These are phyloP conservation scores for Nemoura dubitans DNA, from an alignment of 2,888 invertebrate genomes.

Conservation along the genomic window DNA sequence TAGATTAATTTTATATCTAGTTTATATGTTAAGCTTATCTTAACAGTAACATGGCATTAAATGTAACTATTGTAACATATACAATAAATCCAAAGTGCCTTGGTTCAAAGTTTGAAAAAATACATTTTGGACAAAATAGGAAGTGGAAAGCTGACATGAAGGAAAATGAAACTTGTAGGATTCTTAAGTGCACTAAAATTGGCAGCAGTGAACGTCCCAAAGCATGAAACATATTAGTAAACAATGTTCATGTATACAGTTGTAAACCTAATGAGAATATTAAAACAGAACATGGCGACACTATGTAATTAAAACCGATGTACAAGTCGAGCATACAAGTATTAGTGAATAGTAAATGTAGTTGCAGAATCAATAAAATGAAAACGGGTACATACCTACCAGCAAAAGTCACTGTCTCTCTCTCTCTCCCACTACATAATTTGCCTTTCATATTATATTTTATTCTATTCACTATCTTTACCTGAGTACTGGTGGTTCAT, in stretches of 20 bases:
- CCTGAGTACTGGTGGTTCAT: neutral
- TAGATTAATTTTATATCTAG: slow-evolving; percentile 47
- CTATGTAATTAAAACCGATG: slow-evolving; percentile 15
- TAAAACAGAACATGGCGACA: slow-evolving; percentile 51
- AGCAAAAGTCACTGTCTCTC: neutral
- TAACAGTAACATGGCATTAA: slow-evolving; percentile 40
- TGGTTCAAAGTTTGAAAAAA: slow-evolving; percentile 13
- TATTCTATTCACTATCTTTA: neutral
- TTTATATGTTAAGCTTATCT: slow-evolving; percentile 44
- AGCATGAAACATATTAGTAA: slow-evolving; percentile 53
- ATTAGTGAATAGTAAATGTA: slow-evolving; percentile 36
- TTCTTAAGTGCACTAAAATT: slow-evolving; percentile 49
- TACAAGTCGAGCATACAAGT: slow-evolving; percentile 49
- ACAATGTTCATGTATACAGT: slow-evolving; percentile 47
- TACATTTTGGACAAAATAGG: slow-evolving; percentile 26
- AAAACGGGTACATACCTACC: slow-evolving; percentile 4
- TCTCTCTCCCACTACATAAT: neutral
- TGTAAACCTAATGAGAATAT: slow-evolving; percentile 50
- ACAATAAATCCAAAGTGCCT: slow-evolving; percentile 32
- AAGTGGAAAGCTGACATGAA: slow-evolving; percentile 14
- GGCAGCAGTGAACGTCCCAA: slow-evolving; percentile 54
- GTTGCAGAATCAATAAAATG: slow-evolving; percentile 15
- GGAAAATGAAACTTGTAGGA: slow-evolving; percentile 28
- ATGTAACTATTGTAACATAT: slow-evolving; percentile 41
- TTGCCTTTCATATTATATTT: neutral